Evolutionary conservation across 2,888 invertebrate species (phyloP), one percentile per base, ranked within the genome.

Genomic region (Theretra japonica): DNA sequence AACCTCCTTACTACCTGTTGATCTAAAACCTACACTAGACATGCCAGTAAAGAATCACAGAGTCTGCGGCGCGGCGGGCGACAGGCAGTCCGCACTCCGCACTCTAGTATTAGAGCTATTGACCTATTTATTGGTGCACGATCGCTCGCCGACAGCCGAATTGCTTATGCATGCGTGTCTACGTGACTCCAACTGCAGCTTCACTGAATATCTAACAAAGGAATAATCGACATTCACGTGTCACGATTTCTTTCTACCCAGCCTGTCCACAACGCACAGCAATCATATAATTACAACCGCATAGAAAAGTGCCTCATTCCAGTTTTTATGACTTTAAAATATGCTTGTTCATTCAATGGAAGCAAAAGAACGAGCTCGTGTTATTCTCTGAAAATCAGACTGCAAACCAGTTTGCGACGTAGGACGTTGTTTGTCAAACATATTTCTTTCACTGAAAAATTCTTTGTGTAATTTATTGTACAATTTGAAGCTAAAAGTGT

Each of bases 141-240:
- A 88, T 82, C 85, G 85, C 82, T 81, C 78, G 82, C 82, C 83
- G 87, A 80, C 87, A 88, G 76, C 87, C 85, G 82, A 87, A 91
- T 91, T 88, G 88, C 85, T 92, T 90, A 92, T 92, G 90, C 91
- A 92, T 92, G 92, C 91, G 87, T 89, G 85, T 84, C 88, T 86
- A 88, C 87, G 88, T 88, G 88, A 89, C 86, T 87, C 75, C 79
- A 73, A 82, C 83, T 88, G 87, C 89, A 91, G 85, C 85, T 83
- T 87, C 84, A 83, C 86, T 86, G 88, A 86, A 90, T 90, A 84
- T 82, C 83, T 84, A 85, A 87, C 86, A 79, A 79, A 76, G 79
- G 82, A 84, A 85, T 81, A 84, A 83, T 85, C 77, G 74, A 73
- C 79, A 57, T 62, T 69, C 60, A 69, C 69, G 50, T 72, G 69